Evolutionary conservation across 2,113 vertebrate species (phyloP).

Genomic region (Tenebrosternarchus preto): DNA sequence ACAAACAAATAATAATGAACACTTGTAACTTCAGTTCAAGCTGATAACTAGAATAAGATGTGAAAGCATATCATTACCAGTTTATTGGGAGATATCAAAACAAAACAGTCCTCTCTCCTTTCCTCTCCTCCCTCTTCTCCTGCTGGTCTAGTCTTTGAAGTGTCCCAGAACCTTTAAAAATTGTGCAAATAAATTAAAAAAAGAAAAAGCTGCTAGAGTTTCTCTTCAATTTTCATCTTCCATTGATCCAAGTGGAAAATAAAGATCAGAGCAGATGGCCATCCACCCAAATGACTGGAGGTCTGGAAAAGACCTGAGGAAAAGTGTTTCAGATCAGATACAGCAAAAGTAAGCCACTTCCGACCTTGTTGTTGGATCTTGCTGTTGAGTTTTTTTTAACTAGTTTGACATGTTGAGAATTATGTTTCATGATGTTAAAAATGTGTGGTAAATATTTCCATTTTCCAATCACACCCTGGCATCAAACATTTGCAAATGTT

Average conservation of each 20-base stretch:
- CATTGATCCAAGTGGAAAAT: slow-evolving; percentile 54
- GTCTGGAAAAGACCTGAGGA: slow-evolving; percentile 38
- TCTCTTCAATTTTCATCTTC: slow-evolving; percentile 39
- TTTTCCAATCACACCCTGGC: too few species aligned
- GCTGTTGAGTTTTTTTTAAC: too few species aligned
- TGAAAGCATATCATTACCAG: slow-evolving; percentile 67
- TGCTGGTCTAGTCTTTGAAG: slow-evolving; percentile 46
- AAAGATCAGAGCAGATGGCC: slow-evolving; percentile 14
- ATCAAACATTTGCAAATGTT: too few species aligned
- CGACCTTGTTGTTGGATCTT: too few species aligned
- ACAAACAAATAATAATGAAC: too few species aligned
- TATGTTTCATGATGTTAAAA: too few species aligned
- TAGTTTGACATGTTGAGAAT: too few species aligned
- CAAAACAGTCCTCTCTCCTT: slow-evolving; percentile 48
- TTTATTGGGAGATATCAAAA: slow-evolving; percentile 76
- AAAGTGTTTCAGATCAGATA: slow-evolving; percentile 20
- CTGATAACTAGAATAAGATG: slow-evolving; percentile 77
- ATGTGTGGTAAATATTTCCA: too few species aligned
- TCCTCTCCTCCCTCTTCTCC: too few species aligned
- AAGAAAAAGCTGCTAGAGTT: slow-evolving; percentile 57
- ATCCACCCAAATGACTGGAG: slow-evolving; percentile 36
- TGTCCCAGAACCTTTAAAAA: slow-evolving; percentile 26
- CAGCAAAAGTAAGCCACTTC: slow-evolving; percentile 41
- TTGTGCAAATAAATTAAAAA: slow-evolving; percentile 28
- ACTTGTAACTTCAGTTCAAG: slow-evolving; percentile 62